Percentiles rank a stretch among this genome's conserved stretches.
Conservation (phyloP, 1,140 invertebrate species). For the Choristoneura fumiferana region DNA sequence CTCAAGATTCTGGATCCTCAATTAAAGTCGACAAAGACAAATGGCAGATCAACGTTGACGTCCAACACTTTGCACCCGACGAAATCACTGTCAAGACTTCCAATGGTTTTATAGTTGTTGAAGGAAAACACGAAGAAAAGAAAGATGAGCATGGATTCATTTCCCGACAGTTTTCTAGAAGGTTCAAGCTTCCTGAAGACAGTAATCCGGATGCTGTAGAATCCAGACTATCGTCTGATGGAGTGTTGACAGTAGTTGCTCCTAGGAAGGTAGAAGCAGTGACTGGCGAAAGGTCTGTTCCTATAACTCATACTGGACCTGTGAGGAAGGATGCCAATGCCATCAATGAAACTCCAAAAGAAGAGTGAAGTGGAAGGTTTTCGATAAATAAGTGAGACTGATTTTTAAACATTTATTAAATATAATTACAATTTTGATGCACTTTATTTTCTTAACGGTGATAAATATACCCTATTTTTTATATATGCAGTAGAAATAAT, state of each 20-base stretch:
- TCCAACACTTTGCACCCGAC: slow-evolving; percentile 91
- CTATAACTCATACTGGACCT: slow-evolving; percentile 61
- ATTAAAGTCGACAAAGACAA: slow-evolving; percentile 65
- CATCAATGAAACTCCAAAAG: slow-evolving; percentile 25
- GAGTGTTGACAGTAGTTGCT: slow-evolving; percentile 84
- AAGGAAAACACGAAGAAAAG: slow-evolving; percentile 89
- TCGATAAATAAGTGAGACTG: slow-evolving; percentile 3
- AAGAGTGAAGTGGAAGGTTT: not conserved
- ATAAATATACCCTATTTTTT: too few relatives aligned
- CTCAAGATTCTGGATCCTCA: slow-evolving; percentile 44
- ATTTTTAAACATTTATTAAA: slow-evolving; percentile 15
- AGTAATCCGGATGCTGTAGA: slow-evolving; percentile 83
- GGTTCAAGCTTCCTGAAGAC: slow-evolving; percentile 84
- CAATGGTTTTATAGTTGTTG: slow-evolving; percentile 83
- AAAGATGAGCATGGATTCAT: slow-evolving; percentile 87
- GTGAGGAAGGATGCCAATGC: slow-evolving; percentile 41
- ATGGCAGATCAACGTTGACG: slow-evolving; percentile 87
- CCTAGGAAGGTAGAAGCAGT: slow-evolving; percentile 66
- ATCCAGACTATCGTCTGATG: slow-evolving; percentile 87
- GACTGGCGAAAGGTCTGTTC: slow-evolving; percentile 60
- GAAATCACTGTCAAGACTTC: slow-evolving; percentile 91
- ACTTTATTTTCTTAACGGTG: too few relatives aligned
- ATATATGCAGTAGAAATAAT: too few relatives aligned
- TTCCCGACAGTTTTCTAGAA: slow-evolving; percentile 85
- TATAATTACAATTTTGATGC: too few relatives aligned